Evolutionary conservation across 1,140 invertebrate genomes (phyloP), one percentile per base, ranked within the genome.

Genomic region (Drosophila ercepeae): DNA sequence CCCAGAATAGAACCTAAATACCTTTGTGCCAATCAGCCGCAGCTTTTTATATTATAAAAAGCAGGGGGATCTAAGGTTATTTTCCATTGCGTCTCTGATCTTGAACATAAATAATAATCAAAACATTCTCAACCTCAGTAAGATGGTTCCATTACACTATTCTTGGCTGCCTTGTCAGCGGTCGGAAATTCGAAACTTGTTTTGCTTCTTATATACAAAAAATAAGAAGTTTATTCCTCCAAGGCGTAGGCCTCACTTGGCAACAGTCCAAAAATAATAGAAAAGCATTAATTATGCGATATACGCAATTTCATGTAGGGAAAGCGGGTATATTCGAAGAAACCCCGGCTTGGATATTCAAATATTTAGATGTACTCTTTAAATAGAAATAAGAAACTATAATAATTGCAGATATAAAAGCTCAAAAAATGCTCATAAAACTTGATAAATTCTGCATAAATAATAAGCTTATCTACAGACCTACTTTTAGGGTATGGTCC

Each of bases 141-240:
- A 63, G 45, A 57, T 51, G 63, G 55, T 86, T 86, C 60, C 65
- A 75, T 83, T 83, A 86, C 70, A 46, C 16, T 42, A 18, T 42
- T 16, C 23, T 51, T 41, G 34, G 54, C 45, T 50, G 61, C 78
- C 74, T 78, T 75, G 70, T 55, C 65, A 67, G 73, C 44, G 57
- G 45, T 65, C 29, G 46, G 42, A 58, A 68, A 84, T 79, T 63
- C 41, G 41, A 84, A 86, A 84, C 81, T 69, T n/a, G 79, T 84
- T 84, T 76, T 44, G 41, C 39, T 32, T 41, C 45, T 64, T 32
- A 78, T 57, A 64, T 67, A 63, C 27, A 61, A 72, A 59, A 39
- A 54, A 59, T 13, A 50, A 51, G 14, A 54, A 36, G 52, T 63
- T 63, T 60, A 29, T 45, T 41, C 39, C 58, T 58, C 8, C 21